Conservation (phyloP, 2,888 invertebrate genomes). For the Drosophila barbarae region DNA sequence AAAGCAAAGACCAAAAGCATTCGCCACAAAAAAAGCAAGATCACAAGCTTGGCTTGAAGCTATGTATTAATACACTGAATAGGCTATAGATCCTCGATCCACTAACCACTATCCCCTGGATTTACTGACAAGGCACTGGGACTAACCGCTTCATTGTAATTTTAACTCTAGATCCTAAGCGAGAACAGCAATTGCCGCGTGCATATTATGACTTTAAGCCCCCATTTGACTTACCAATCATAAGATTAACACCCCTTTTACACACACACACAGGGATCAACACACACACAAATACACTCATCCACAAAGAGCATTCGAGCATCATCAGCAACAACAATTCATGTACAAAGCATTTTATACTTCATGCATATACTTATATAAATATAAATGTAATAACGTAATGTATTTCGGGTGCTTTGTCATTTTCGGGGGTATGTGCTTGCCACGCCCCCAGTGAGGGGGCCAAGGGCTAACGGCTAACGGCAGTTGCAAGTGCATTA, state of each 20-base stretch:
- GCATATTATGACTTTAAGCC: constrained; percentile 42
- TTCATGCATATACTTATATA: constrained; percentile 23
- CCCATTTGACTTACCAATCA: constrained; percentile 34
- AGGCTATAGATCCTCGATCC: constrained; percentile 29
- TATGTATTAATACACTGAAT: constrained; percentile 35
- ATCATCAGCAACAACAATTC: constrained; percentile 31
- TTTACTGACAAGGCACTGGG: constrained; percentile 30
- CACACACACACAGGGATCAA: constrained; percentile 21
- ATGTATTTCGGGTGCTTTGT: constrained; percentile 44
- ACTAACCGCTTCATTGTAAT: constrained; percentile 30
- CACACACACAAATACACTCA: constrained; percentile 24
- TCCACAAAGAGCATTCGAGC: constrained; percentile 16
- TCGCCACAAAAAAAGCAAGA: constrained; percentile 16
- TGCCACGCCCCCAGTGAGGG: constrained; percentile 42
- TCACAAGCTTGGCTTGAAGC: constrained; percentile 36
- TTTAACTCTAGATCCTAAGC: constrained; percentile 32
- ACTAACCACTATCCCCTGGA: constrained; percentile 2
- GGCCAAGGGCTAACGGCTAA: constrained; percentile 17
- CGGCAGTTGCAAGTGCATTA: constrained; percentile 60
- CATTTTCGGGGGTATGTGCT: constrained; percentile 10
- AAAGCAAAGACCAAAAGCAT: constrained; percentile 23
- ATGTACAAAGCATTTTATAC: constrained; percentile 41
- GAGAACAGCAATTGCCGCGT: constrained; percentile 35
- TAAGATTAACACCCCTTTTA: constrained; percentile 19
- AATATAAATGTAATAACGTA: constrained; percentile 39